Evolutionary conservation across 1,140 invertebrate genomes (phyloP).

Genomic region (Drosophila guanche): DNA sequence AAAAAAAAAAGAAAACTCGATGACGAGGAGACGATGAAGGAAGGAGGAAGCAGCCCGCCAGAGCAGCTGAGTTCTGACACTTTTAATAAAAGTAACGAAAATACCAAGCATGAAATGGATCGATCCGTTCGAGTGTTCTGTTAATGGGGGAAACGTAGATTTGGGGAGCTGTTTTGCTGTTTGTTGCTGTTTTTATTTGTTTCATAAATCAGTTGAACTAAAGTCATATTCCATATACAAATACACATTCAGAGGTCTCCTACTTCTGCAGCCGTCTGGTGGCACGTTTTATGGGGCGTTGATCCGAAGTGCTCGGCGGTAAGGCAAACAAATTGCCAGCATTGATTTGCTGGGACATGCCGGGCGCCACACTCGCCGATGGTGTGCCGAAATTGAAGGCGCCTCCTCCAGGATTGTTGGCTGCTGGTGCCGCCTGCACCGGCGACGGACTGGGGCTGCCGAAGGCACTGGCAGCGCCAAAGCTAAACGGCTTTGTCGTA

Average conservation of each 20-base stretch:
- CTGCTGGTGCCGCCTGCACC: background rate
- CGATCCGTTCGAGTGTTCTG: background rate
- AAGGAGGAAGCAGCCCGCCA: conserved; percentile 6
- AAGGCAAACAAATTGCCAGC: conserved; percentile 46
- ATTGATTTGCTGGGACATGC: conserved; percentile 52
- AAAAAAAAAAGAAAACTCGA: background rate
- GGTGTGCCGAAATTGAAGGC: conserved; percentile 46
- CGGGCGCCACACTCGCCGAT: background rate
- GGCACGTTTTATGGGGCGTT: conserved; percentile 51
- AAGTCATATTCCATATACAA: conserved; percentile 2
- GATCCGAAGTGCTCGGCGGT: conserved; percentile 37
- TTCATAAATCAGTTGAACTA: conserved; percentile 1
- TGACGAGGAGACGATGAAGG: conserved; percentile 52
- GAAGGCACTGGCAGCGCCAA: conserved; percentile 48
- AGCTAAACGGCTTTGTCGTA: conserved; percentile 53
- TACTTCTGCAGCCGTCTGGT: conserved; percentile 66
- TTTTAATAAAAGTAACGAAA: conserved; percentile 76
- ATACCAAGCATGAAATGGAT: conserved; percentile 36
- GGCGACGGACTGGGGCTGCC: conserved; percentile 38
- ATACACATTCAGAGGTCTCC: background rate
- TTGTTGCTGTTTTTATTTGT: no score
- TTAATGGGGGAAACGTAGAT: background rate
- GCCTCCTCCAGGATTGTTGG: conserved; percentile 23
- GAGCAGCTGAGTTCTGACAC: conserved; percentile 45
- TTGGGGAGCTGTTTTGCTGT: no score